Conservation (phyloP, 2,888 invertebrate genomes). For the Diploptera punctata region DNA sequence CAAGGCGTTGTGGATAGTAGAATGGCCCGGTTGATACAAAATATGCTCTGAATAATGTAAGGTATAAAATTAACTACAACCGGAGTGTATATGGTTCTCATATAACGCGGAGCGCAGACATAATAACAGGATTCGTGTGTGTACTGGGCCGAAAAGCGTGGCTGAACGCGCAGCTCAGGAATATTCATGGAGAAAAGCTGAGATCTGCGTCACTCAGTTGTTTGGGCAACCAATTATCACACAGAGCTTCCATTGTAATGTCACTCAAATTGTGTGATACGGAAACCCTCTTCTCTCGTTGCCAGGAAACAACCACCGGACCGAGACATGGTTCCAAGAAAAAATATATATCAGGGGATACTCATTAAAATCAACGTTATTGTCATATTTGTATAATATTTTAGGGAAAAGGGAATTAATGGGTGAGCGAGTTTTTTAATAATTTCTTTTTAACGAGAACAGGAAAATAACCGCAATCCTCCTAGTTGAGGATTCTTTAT, state of each 20-base stretch:
- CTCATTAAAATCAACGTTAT: conserved; percentile 17
- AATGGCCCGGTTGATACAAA: too few species aligned
- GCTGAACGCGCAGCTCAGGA: background rate
- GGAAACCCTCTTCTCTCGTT: conserved; percentile 2
- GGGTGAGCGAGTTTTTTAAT: background rate
- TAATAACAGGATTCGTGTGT: conserved; percentile 26
- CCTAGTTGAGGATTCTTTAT: too few species aligned
- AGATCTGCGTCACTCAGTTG: conserved; percentile 18
- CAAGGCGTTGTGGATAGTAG: too few species aligned
- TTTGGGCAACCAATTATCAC: conserved; percentile 36
- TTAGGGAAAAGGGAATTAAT: background rate
- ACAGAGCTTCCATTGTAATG: conserved; percentile 19
- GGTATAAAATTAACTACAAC: conserved; percentile 9
- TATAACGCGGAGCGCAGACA: background rate
- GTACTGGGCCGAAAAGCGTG: conserved; percentile 25
- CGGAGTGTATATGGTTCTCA: background rate
- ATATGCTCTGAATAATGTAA: too few species aligned
- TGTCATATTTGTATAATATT: background rate
- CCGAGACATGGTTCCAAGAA: conserved; percentile 15
- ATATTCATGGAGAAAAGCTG: conserved; percentile 1
- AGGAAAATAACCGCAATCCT: too few species aligned
- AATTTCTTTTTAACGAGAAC: too few species aligned
- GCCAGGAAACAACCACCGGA: conserved; percentile 12
- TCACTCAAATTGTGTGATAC: conserved; percentile 22
- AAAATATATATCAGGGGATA: background rate